Evolutionary conservation across 1,140 invertebrate species (phyloP).

Genomic region (Zaprionus kolodkinae): DNA sequence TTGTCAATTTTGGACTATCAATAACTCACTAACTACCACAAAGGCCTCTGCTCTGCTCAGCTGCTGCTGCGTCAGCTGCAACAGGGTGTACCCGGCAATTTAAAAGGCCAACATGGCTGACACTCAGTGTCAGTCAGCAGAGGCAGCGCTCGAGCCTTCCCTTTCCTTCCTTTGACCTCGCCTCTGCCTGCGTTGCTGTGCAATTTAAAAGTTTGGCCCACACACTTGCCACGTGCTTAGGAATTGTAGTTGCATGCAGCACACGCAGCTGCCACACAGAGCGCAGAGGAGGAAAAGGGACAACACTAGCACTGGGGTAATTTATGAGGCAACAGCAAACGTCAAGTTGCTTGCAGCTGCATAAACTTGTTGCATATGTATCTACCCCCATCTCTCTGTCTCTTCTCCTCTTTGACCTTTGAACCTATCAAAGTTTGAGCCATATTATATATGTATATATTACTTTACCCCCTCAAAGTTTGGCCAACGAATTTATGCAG

Average conservation of each 20-base stretch:
- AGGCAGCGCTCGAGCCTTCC: not conserved
- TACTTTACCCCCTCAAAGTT: not conserved
- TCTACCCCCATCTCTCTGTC: not conserved
- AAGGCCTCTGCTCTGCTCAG: not conserved
- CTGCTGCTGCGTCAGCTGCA: constrained; percentile 71
- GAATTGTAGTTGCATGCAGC: constrained; percentile 20
- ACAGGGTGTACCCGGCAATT: constrained; percentile 61
- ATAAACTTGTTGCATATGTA: constrained; percentile 43
- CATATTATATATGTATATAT: not conserved
- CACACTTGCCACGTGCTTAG: constrained; percentile 81
- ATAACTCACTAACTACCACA: not conserved
- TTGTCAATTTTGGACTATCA: constrained; percentile 2
- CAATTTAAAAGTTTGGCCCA: constrained; percentile 80
- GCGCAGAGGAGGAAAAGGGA: not conserved
- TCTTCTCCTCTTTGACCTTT: not conserved
- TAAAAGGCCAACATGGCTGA: constrained; percentile 72
- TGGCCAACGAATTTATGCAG: not conserved
- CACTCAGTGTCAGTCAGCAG: constrained; percentile 68
- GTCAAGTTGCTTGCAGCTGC: not conserved
- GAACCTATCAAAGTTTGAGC: constrained; percentile 12
- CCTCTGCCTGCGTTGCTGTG: constrained; percentile 25
- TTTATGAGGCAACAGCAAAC: constrained; percentile 60
- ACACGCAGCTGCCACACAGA: not conserved
- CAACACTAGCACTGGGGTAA: constrained; percentile 37
- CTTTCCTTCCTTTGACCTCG: not conserved